phyloP scores from a whole-genome alignment of 1,140 invertebrate species.

The Gryon sp. region DNA sequence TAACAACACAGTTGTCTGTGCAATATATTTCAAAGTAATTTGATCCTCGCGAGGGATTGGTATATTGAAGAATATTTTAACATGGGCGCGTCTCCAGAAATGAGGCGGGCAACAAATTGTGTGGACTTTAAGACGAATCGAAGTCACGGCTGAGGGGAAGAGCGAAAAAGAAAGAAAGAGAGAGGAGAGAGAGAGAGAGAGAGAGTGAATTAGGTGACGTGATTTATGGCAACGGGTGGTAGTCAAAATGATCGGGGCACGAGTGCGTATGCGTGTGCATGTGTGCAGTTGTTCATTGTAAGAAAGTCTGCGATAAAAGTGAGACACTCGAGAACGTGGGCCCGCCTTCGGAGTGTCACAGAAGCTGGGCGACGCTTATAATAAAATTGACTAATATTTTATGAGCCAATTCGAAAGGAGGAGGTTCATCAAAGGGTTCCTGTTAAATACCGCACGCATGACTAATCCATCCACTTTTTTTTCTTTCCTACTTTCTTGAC shows the following conservation, averaged over 20 bases:
- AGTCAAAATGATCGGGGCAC: conserved; percentile 28
- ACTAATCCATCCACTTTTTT: conserved; percentile 23
- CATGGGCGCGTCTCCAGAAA: conserved; percentile 5
- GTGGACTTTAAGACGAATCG: conserved; percentile 38
- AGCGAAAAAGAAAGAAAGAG: too few relatives aligned
- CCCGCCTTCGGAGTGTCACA: conserved; percentile 34
- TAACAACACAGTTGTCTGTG: not conserved
- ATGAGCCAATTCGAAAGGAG: conserved; percentile 19
- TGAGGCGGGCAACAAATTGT: conserved; percentile 28
- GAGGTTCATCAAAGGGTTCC: conserved; percentile 36
- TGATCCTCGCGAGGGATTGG: not conserved
- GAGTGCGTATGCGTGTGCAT: conserved; percentile 8
- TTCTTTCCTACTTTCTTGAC: not conserved
- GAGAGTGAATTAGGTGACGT: not conserved
- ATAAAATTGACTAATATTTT: conserved; percentile 43
- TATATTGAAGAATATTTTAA: conserved; percentile 12
- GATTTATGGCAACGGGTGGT: conserved; percentile 45
- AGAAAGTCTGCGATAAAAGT: conserved; percentile 28
- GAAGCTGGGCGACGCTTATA: conserved; percentile 18
- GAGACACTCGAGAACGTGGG: conserved; percentile 24
- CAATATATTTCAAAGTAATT: not conserved
- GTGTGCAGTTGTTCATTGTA: conserved; percentile 24
- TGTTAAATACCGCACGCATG: conserved; percentile 26
- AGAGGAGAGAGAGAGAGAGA: too few relatives aligned
- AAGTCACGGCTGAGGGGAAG: not conserved